Evolutionary conservation across 1,140 invertebrate genomes (phyloP), one percentile per base, ranked within the genome.

Genomic region (Dendroctonus valens): DNA sequence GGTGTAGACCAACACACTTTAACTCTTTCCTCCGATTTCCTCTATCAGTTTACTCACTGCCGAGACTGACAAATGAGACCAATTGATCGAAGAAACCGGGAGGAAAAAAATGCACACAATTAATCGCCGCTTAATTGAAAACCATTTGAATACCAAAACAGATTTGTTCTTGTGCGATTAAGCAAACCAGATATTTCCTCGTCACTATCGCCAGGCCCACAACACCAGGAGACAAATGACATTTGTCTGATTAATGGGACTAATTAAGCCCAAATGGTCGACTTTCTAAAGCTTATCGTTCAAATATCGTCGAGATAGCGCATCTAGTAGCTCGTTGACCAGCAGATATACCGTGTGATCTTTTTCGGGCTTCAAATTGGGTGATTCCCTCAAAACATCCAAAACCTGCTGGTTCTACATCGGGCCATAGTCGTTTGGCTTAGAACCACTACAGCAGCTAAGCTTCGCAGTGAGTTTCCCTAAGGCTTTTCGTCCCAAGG

Each of bases 231-330:
- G 59, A 61, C 59, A 51, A 61, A 61, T 51, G 46, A 61, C 59
- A 61, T 61, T 61, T 46, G 59, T 44, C 59, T 61, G 59, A 61
- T 61, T 61, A 61, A 61, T 61, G 59, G 50, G 59, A 61, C 48
- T 49, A 61, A 61, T 61, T 61, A 61, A 61, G 50, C 39, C 59
- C 37, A 41, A 51, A 40, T 46, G 48, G 46, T 51, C 48, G 59
- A 61, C 59, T 61, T 61, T 61, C 59, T 61, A 61, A 61, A 61
- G 15, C 41, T 58, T 61, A 49, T 61, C 48, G 41, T 44, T 48
- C 48, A 41, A 61, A 61, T 61, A 52, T 41, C 48, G 42, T 51
- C 59, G 48, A 61, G 59, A 61, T 61, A 61, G 50, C 59, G 9
- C 8, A 51, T 61, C 59, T 61, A 52, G 59, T 61, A 61, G 59